Evolutionary conservation across 2,888 invertebrate genomes (phyloP).

Genomic region (Norana najaformis): DNA sequence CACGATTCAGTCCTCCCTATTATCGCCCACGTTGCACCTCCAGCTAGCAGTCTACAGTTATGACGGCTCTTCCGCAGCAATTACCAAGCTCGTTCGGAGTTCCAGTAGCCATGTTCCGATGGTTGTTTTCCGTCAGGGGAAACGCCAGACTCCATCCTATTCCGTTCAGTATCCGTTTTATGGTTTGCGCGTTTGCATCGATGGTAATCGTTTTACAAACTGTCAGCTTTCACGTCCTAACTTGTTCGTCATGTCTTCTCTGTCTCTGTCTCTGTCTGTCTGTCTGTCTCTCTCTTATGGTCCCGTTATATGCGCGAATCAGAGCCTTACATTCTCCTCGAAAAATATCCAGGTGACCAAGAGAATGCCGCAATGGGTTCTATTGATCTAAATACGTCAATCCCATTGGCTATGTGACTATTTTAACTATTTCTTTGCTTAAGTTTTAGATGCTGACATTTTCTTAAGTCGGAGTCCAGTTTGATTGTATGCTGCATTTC

Average conservation of each 20-base stretch:
- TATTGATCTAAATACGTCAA: background rate
- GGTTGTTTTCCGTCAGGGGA: background rate
- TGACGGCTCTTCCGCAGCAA: background rate
- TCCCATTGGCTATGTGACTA: too few relatives aligned
- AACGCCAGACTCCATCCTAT: background rate
- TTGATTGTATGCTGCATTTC: background rate
- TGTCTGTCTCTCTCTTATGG: too few relatives aligned
- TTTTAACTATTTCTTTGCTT: background rate
- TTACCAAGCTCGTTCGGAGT: background rate
- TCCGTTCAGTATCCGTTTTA: background rate
- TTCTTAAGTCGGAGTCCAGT: background rate
- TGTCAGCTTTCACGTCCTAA: background rate
- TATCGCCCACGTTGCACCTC: too few relatives aligned
- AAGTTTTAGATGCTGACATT: background rate
- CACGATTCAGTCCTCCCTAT: too few relatives aligned
- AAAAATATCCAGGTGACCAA: background rate
- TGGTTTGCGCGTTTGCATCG: background rate
- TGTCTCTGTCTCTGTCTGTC: too few relatives aligned
- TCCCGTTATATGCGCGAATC: background rate
- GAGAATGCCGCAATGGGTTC: background rate
- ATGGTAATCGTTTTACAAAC: background rate
- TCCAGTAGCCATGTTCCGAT: background rate
- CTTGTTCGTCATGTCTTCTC: background rate
- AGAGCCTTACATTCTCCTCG: background rate
- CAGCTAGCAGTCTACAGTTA: too few relatives aligned